phyloP scores from a whole-genome alignment of 2,113 vertebrate species.

The Athene cunicularia region DNA sequence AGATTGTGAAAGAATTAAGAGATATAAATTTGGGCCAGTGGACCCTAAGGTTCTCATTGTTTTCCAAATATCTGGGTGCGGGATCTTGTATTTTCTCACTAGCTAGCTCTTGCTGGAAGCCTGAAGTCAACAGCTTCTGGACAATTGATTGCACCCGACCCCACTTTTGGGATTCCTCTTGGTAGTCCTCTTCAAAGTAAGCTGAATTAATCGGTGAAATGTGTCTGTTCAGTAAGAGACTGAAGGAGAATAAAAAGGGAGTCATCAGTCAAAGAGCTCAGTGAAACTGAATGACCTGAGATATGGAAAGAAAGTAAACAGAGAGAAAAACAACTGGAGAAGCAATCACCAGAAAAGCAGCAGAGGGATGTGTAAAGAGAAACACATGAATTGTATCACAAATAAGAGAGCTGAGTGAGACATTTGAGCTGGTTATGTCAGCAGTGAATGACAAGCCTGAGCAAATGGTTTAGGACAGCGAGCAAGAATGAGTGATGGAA shows the following conservation, averaged over 20 bases:
- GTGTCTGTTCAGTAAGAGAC: background rate
- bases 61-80: background rate
- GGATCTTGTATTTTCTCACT: background rate
- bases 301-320: background rate
- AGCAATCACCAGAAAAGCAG: background rate
- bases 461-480: fast-evolving
- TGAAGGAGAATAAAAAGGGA: background rate
- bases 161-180: background rate
- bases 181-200: background rate
- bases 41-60: background rate
- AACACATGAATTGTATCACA: background rate
- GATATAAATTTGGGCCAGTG: background rate
- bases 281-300: background rate
- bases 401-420: background rate
- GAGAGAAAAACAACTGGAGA: background rate
- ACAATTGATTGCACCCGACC: background rate
- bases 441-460: background rate
- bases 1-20: background rate
- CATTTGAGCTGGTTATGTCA: background rate
- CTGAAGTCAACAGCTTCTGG: background rate
- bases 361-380: background rate
- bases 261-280: background rate
- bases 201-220: background rate
- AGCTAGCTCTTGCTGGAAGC: background rate
- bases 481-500: background rate